A percentile compares a stretch with the other conserved stretches of the same genome.
phyloP scores from a whole-genome alignment of 2,113 vertebrate genomes.

The Chaetodon auriga region DNA sequence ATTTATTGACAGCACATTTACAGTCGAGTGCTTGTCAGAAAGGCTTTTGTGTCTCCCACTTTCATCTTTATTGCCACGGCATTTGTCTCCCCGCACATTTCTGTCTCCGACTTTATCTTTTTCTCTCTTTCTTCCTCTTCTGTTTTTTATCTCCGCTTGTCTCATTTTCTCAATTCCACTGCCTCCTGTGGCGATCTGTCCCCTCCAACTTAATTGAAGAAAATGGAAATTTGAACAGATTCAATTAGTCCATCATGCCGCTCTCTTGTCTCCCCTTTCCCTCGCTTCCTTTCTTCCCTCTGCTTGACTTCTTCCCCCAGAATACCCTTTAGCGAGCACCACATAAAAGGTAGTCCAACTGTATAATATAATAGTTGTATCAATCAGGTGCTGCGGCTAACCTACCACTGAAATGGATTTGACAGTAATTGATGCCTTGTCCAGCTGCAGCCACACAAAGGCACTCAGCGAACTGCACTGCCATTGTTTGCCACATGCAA shows the following conservation, averaged over 20 bases:
- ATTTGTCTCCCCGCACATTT: slow-evolving; percentile 21
- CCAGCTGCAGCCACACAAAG: slow-evolving; percentile 25
- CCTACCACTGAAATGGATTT: slow-evolving; percentile 26
- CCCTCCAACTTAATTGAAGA: slow-evolving; percentile 31
- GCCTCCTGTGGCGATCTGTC: slow-evolving; percentile 36
- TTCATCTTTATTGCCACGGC: slow-evolving; percentile 22
- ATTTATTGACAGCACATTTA: slow-evolving; percentile 1
- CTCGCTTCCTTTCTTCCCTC: background rate
- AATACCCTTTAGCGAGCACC: background rate
- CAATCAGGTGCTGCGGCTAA: slow-evolving; percentile 39
- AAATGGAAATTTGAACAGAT: slow-evolving; percentile 47
- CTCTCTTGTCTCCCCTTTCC: background rate
- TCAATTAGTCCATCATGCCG: slow-evolving; percentile 57
- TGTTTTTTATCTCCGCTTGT: slow-evolving; percentile 23
- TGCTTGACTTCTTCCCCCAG: slow-evolving; percentile 32
- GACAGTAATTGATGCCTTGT: slow-evolving; percentile 64
- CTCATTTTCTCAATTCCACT: slow-evolving; percentile 29
- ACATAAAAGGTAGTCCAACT: slow-evolving; percentile 31
- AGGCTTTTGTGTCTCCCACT: slow-evolving; percentile 12
- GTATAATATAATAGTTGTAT: slow-evolving; percentile 32
- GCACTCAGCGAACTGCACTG: slow-evolving; percentile 5
- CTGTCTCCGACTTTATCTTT: background rate
- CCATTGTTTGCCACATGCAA: slow-evolving; percentile 51
- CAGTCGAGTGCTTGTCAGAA: slow-evolving; percentile 3
- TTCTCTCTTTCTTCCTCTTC: slow-evolving; percentile 2